phyloP scores from a whole-genome alignment of 2,888 invertebrate species.

The Micoletzkya japonica region DNA sequence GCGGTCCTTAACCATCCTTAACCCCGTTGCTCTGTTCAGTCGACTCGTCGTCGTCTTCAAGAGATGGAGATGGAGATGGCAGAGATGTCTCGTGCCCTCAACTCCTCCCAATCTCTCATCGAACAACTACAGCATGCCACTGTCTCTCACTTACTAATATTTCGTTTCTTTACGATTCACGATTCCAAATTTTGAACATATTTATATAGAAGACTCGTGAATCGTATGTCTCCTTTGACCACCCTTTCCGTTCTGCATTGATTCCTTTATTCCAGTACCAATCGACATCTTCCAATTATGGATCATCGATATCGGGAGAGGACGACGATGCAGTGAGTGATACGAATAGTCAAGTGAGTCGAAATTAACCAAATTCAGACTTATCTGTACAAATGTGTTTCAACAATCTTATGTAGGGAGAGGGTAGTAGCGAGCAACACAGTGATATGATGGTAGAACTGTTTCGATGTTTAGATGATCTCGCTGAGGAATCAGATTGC shows the following conservation, averaged over 20 bases:
- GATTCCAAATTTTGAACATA: no score
- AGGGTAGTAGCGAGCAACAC: neutral
- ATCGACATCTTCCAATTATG: slow-evolving; percentile 25
- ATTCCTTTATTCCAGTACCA: neutral
- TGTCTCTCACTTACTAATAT: neutral
- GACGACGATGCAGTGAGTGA: slow-evolving; percentile 22
- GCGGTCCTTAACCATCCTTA: neutral
- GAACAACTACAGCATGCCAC: slow-evolving; percentile 6
- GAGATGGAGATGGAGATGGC: slow-evolving; percentile 24
- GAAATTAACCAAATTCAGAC: slow-evolving; percentile 7
- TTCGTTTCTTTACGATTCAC: no score
- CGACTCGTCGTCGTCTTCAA: neutral
- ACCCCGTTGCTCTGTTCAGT: neutral
- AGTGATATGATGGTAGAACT: neutral
- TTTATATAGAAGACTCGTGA: no score
- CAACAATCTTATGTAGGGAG: neutral
- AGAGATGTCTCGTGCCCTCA: slow-evolving; percentile 16
- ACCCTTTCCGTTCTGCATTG: neutral
- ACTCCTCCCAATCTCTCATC: slow-evolving; percentile 23
- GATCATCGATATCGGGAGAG: slow-evolving; percentile 24
- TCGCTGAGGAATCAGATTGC: slow-evolving; percentile 28
- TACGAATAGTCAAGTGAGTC: slow-evolving; percentile 22
- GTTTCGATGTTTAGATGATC: slow-evolving; percentile 12
- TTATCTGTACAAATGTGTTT: no score
- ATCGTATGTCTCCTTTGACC: no score